These are phyloP conservation scores for Eretmocerus hayati DNA, from an alignment of 2,888 invertebrate species.

Conservation along the genomic window DNA sequence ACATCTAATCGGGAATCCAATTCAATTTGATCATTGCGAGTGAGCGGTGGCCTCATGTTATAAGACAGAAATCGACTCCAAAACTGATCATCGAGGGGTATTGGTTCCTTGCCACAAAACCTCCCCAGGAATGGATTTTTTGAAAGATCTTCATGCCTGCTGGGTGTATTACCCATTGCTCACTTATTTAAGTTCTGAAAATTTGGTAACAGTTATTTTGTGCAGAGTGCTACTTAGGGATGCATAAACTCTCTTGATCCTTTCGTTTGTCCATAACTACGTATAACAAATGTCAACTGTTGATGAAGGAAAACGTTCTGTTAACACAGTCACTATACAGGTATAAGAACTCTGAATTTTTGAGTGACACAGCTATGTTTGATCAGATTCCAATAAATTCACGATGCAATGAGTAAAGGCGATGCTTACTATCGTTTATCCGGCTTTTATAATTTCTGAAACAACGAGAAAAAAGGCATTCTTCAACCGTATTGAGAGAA, in stretches of 20 bases:
- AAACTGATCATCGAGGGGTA: slow-evolving; percentile 81
- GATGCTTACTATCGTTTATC: slow-evolving; percentile 5
- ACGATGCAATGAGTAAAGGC: neutral
- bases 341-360: too few relatives aligned
- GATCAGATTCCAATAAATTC: too few relatives aligned
- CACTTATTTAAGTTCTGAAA: too few relatives aligned
- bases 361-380: too few relatives aligned
- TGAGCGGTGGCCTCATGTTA: slow-evolving; percentile 74
- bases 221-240: too few relatives aligned
- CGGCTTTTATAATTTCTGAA: slow-evolving; percentile 7
- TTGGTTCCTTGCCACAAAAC: slow-evolving; percentile 72
- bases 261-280: too few relatives aligned
- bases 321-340: too few relatives aligned
- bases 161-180: slow-evolving; percentile 74
- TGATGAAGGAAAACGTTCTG: too few relatives aligned
- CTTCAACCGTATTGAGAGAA: slow-evolving; percentile 8
- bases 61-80: slow-evolving; percentile 93
- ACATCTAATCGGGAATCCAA: slow-evolving; percentile 74
- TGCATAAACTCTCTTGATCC: too few relatives aligned
- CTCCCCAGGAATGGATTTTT: slow-evolving; percentile 72
- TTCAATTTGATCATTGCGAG: slow-evolving; percentile 55
- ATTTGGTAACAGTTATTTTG: too few relatives aligned
- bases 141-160: slow-evolving; percentile 71
- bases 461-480: slow-evolving; percentile 12
- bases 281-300: too few relatives aligned